Conservation (phyloP, 2,888 invertebrate species). For the Drosophila paucipuncta region DNA sequence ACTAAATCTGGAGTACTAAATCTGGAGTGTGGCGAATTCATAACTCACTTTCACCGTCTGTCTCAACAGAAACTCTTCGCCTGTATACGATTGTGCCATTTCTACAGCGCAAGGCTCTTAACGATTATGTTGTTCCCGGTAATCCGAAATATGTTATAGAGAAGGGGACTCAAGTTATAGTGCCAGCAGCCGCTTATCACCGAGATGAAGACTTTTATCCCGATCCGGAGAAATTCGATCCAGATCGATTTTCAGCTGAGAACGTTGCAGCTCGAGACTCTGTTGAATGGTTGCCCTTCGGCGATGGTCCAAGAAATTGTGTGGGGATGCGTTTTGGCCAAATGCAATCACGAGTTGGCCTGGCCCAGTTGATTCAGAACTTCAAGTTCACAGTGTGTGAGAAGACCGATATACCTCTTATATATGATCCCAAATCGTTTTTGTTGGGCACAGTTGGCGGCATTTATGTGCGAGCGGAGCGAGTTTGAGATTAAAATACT, state of each 20-base stretch:
- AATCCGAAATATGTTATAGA: constrained; percentile 86
- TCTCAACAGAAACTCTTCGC: constrained; percentile 86
- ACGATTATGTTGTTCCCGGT: constrained; percentile 86
- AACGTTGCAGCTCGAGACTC: constrained; percentile 86
- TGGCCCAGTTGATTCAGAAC: constrained; percentile 74
- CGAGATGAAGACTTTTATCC: constrained; percentile 86
- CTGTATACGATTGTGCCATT: constrained; percentile 86
- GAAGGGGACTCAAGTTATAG: constrained; percentile 73
- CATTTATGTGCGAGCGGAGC: constrained; percentile 26
- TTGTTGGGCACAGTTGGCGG: constrained; percentile 59
- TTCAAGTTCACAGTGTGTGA: constrained; percentile 72
- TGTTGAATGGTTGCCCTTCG: constrained; percentile 82
- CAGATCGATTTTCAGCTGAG: constrained; percentile 87
- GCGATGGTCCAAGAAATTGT: constrained; percentile 83
- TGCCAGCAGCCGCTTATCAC: constrained; percentile 86
- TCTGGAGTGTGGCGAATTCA: neutral
- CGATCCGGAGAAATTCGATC: constrained; percentile 88
- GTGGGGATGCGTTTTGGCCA: constrained; percentile 83
- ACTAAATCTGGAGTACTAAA: neutral
- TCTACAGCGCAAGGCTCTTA: constrained; percentile 86
- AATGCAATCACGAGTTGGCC: constrained; percentile 78
- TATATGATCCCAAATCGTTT: constrained; percentile 50
- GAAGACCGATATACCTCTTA: constrained; percentile 70
- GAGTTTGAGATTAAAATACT: constrained; percentile 15
- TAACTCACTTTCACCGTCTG: neutral